Conservation (phyloP, 2,888 invertebrate genomes). For the Odontocolon sp. region DNA sequence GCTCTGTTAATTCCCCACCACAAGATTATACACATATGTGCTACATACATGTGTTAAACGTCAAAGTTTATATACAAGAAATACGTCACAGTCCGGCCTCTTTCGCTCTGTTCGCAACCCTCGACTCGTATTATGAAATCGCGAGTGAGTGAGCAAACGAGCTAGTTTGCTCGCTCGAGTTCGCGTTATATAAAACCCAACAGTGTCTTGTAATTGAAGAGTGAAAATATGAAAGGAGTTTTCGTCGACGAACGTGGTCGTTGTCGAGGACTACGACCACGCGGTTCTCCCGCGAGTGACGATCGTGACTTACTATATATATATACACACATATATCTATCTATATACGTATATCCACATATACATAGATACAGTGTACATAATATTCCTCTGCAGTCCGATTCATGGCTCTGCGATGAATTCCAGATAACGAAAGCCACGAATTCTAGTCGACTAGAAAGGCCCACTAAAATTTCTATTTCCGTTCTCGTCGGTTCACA, state of each 20-base stretch:
- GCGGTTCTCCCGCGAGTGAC: background rate
- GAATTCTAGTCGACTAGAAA: slow-evolving; percentile 11
- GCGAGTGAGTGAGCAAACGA: too few relatives aligned
- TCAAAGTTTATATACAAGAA: slow-evolving; percentile 8
- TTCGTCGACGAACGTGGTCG: slow-evolving; percentile 43
- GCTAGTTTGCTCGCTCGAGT: slow-evolving; percentile 56
- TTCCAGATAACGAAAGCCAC: slow-evolving; percentile 31
- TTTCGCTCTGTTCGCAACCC: slow-evolving; percentile 59
- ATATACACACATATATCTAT: too few relatives aligned
- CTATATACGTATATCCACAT: too few relatives aligned
- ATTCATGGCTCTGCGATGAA: slow-evolving; percentile 24
- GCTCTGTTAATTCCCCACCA: slow-evolving; percentile 2
- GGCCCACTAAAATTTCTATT: slow-evolving; percentile 23
- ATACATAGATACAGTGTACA: too few relatives aligned
- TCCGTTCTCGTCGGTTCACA: background rate
- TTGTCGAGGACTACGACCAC: slow-evolving; percentile 26
- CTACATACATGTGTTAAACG: too few relatives aligned
- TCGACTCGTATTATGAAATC: slow-evolving; percentile 64
- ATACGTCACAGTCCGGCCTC: slow-evolving; percentile 46
- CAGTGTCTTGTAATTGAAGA: slow-evolving; percentile 57
- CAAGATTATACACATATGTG: background rate
- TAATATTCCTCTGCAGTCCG: too few relatives aligned
- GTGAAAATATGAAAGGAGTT: slow-evolving; percentile 61
- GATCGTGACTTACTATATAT: slow-evolving; percentile 12
- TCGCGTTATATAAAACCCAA: slow-evolving; percentile 55